Evolutionary conservation across 2,113 vertebrate species (phyloP).

Genomic region (Chlamydotis undulata): DNA sequence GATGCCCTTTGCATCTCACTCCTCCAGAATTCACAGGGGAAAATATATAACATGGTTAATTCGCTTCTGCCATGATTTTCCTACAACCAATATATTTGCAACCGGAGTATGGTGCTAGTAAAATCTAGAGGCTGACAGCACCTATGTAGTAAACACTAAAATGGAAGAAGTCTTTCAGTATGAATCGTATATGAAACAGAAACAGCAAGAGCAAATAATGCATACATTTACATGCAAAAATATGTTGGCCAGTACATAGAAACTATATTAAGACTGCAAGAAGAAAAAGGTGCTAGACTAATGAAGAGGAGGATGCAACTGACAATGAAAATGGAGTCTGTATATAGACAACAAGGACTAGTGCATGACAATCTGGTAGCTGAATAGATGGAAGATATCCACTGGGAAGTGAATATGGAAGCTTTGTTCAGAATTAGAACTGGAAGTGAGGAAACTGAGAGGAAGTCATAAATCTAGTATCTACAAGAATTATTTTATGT

Average conservation of each 20-base stretch:
- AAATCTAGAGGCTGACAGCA: not conserved
- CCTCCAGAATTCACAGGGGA: not conserved
- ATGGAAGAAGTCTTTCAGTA: not conserved
- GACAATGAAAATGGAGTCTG: not conserved
- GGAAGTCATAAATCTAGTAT: not conserved
- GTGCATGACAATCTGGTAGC: not conserved
- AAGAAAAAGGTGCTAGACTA: not conserved
- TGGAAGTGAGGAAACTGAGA: not conserved
- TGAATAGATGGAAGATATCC: not conserved
- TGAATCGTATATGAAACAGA: not conserved
- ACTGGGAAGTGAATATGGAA: not conserved
- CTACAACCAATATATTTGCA: not conserved
- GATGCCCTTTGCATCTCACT: not conserved
- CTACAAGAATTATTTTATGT: not conserved
- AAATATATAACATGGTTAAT: not conserved
- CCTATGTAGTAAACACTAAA: not conserved
- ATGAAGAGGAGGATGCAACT: not conserved
- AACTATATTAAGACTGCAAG: not conserved
- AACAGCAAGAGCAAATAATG: not conserved
- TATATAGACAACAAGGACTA: not conserved
- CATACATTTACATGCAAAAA: not conserved
- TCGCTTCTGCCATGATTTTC: not conserved
- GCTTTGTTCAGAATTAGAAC: not conserved
- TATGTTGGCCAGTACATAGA: not conserved
- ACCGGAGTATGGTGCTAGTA: not conserved